Evolutionary conservation across 2,113 vertebrate genomes (phyloP), one percentile per base, ranked within the genome.

Genomic region (Corvus hawaiiensis): DNA sequence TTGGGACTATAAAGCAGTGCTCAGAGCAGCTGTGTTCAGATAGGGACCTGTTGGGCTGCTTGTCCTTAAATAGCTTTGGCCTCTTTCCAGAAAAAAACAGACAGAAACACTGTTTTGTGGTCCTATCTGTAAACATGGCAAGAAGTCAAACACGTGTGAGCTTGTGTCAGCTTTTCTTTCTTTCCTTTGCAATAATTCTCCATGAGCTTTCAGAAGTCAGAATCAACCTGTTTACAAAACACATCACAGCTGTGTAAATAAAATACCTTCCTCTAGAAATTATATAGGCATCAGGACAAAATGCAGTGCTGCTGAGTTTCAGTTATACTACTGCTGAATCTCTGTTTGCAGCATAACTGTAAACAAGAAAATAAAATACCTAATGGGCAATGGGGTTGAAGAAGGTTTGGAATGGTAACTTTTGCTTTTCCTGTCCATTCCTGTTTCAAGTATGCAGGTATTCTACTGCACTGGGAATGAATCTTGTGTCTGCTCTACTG

Each of bases 241-340:
- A 80, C 17, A 81, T 22, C 30, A 56, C 84, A 93, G 67, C 67
- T 95, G 75, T 66, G 27, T 93, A 80, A 96, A 89, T 76, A 87
- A 62, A 91, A n/a, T 68, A 20, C 6, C 21, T 91, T 85, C 62
- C 16, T 59, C 55, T 78, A 48, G 56, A 11, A 58, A 48, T 69
- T 69, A 51, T 33, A 8, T 33, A 72, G 72, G 39, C 46, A 69
- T 51, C 27, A 74, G 78, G n/a, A 83, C 26, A 59, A 95, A 83
- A 74, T 48, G 55, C 44, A 80, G 3, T 37, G 24, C 43, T 83
- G 63, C 55, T 67, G 49, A 83, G 35, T 85, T 67, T 33, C 62
- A 22, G 30, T 30, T 51, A 21, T 27, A 32, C 30, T 68, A 2
- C 19, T 51, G 41, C 21, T 76, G 71, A 73, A 51, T 51, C 49